Evolutionary conservation across 2,888 invertebrate genomes (phyloP), one percentile per base, ranked within the genome.

Genomic region (Chironomus tentans): DNA sequence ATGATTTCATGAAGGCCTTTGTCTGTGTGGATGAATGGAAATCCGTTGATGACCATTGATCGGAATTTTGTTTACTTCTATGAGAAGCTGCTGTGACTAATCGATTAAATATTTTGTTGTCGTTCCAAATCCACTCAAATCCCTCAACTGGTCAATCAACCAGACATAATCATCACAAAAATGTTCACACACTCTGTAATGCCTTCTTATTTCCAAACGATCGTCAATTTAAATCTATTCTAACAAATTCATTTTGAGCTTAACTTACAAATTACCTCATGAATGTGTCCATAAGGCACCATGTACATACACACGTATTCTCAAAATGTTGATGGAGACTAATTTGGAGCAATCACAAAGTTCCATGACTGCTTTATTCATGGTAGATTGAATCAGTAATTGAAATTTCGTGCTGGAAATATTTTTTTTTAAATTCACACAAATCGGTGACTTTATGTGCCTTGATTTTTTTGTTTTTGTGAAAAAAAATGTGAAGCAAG

Each of bases 401-500:
- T 74, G 74, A 74, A 74, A 74, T 68, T 74, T 74, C 74, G 68
- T 74, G 74, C 74, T 65, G 61, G 12, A 10, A 38, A 61, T 62
- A 38, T 62, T n/a, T n/a, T n/a, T n/a, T n/a, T n/a, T n/a, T n/a
- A n/a, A n/a, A n/a, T n/a, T 15, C 56, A 56, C 15, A 56, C 56
- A n/a, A 18, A 56, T n/a, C 7, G n/a, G n/a, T 18, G 15, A 15
- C 50, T 28, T 28, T 4, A 28, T 6, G 13, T 18, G 18, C 1
- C 56, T 38, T 38, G 38, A 38, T 2, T 28, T 28, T 28, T 28
- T 3, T 28, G 5, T 28, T 38, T 38, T 38, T 38, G 28, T 28
- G 4, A 28, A 28, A 28, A 28, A 28, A 28, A 38, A 2, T 38
- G 10, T 28, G 38, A 38, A 38, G 38, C 38, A 38, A 38, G 38